Conservation (phyloP, 2,888 invertebrate species). For the Vesta saturnalis region DNA sequence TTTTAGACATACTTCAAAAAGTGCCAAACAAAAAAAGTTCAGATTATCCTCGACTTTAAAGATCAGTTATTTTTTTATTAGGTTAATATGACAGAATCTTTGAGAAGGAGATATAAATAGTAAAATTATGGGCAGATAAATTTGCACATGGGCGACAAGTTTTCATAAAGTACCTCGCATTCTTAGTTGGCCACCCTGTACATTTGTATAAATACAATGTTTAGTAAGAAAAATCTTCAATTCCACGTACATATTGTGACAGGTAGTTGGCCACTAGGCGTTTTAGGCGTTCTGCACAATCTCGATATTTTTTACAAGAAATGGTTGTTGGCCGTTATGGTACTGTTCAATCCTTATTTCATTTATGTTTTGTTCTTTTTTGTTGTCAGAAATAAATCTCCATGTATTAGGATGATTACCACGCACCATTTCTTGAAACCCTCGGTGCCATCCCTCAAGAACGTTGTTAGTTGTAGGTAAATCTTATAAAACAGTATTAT, state of each 20-base stretch:
- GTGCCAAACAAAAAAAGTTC: too few relatives aligned
- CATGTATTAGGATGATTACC: neutral
- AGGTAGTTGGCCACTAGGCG: neutral
- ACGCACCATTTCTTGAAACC: constrained; percentile 3
- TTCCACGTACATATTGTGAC: neutral
- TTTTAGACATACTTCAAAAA: too few relatives aligned
- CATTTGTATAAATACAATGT: neutral
- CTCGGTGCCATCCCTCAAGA: neutral
- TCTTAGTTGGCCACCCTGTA: too few relatives aligned
- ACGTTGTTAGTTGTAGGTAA: neutral
- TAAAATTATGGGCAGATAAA: too few relatives aligned
- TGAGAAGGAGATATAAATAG: too few relatives aligned
- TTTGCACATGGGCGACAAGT: too few relatives aligned
- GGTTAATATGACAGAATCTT: too few relatives aligned
- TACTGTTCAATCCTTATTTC: neutral
- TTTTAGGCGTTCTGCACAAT: neutral
- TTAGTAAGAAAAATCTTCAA: neutral
- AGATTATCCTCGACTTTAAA: too few relatives aligned
- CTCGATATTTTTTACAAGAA: neutral
- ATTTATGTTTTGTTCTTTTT: neutral
- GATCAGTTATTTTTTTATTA: too few relatives aligned
- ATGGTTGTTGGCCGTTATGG: neutral
- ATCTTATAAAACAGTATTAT: neutral
- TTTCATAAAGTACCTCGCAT: too few relatives aligned
- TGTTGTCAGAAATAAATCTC: neutral